Evolutionary conservation across 2,797 vertebrate genomes (phyloP).

Genomic region (Dallia pectoralis): DNA sequence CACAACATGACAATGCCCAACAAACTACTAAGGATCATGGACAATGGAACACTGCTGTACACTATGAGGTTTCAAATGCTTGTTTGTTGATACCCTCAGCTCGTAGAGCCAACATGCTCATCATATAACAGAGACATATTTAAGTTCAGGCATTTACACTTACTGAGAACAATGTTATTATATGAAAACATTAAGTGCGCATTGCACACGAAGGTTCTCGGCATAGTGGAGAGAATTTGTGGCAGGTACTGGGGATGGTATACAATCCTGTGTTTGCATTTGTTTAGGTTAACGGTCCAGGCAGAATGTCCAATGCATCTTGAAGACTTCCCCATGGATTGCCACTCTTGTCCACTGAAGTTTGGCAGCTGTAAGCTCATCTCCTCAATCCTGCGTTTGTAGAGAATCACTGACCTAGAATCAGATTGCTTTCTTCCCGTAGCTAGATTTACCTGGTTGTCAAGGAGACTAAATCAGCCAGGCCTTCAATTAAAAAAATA

Average conservation of each 20-base stretch:
- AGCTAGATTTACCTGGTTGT: background rate
- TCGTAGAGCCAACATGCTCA: background rate
- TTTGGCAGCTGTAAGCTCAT: conserved; percentile 93
- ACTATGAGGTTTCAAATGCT: conserved; percentile 64
- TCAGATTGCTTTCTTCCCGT: background rate
- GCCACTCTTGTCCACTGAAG: conserved; percentile 92
- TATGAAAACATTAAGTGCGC: background rate
- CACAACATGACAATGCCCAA: conserved; percentile 99
- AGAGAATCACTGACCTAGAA: background rate
- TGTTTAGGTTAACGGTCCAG: conserved; percentile 87
- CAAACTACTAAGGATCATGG: conserved; percentile 88
- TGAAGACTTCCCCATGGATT: conserved; percentile 96
- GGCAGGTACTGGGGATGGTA: background rate
- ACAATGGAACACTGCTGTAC: conserved; percentile 70
- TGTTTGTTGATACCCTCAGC: background rate
- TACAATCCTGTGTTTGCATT: background rate
- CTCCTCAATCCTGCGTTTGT: background rate
- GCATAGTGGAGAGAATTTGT: background rate
- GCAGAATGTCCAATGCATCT: conserved; percentile 96
- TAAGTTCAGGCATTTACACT: background rate
- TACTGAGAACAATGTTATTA: background rate
- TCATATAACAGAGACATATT: background rate
- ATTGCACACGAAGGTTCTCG: background rate
- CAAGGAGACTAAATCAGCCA: background rate
- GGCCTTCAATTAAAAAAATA: no score